These are phyloP conservation scores for Heliangelus exortis DNA, from an alignment of 2,797 vertebrate genomes.

Conservation along the genomic window DNA sequence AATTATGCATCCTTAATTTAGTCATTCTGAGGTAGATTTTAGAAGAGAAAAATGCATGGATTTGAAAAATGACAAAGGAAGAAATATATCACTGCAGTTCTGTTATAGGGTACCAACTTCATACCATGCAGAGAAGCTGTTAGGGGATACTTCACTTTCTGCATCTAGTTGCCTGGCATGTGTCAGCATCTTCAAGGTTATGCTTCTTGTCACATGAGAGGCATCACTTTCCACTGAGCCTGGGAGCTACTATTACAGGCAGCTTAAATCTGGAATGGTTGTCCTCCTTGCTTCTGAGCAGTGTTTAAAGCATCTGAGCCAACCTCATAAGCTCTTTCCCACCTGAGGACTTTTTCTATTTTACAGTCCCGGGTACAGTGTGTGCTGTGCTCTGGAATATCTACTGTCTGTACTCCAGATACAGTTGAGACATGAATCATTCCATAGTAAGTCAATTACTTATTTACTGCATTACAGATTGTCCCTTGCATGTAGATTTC, in stretches of 20 bases:
- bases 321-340: neutral
- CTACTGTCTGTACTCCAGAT: neutral
- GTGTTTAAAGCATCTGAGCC: neutral
- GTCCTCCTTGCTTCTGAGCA: neutral
- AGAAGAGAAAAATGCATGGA: neutral
- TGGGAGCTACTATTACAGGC: conserved; percentile 1
- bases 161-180: neutral
- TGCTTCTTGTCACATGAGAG: neutral
- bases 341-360: neutral
- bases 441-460: neutral
- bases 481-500: neutral
- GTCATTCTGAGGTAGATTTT: neutral
- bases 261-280: neutral
- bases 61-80: neutral
- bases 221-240: conserved; percentile 25
- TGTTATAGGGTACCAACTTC: neutral
- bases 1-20: neutral
- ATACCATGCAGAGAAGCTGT: neutral
- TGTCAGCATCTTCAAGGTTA: conserved; percentile 36
- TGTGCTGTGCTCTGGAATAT: conserved; percentile 16
- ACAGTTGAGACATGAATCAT: neutral
- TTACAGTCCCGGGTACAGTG: neutral
- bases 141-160: neutral
- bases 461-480: neutral
- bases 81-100: neutral